Percentiles rank a stretch among this genome's conserved stretches.
These are phyloP conservation scores for Priocnemis perturbator DNA, from an alignment of 2,888 invertebrate genomes.

Conservation along the genomic window DNA sequence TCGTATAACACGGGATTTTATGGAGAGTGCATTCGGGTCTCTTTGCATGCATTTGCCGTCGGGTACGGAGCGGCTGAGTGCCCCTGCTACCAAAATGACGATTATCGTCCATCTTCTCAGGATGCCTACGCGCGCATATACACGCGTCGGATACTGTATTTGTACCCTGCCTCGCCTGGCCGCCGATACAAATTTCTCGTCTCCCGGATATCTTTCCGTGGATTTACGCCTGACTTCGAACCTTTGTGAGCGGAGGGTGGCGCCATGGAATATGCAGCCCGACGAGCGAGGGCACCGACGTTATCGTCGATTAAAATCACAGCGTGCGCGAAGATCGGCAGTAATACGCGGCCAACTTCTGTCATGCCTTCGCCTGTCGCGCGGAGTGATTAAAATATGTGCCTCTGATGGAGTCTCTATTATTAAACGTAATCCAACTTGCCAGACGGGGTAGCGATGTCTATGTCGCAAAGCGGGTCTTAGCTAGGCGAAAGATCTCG, in stretches of 20 bases:
- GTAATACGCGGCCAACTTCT: too few relatives aligned
- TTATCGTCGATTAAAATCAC: slow-evolving; percentile 33
- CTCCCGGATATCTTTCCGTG: slow-evolving; percentile 44
- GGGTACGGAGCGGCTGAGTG: slow-evolving; percentile 55
- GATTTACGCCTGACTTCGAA: slow-evolving; percentile 32
- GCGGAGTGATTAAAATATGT: slow-evolving; percentile 17
- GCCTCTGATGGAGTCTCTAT: slow-evolving; percentile 46
- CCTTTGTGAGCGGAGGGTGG: slow-evolving; percentile 11
- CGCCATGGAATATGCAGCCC: slow-evolving; percentile 36
- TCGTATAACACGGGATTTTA: slow-evolving; percentile 74
- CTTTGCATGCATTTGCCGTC: slow-evolving; percentile 65
- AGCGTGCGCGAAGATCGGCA: background rate
- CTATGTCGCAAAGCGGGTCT: slow-evolving; percentile 29
- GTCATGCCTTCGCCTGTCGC: background rate
- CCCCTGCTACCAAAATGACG: slow-evolving; percentile 58
- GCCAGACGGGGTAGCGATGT: slow-evolving; percentile 46
- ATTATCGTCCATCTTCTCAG: slow-evolving; percentile 64
- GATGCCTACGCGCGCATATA: slow-evolving; percentile 33
- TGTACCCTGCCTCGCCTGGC: background rate
- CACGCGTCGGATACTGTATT: background rate
- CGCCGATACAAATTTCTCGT: slow-evolving; percentile 51
- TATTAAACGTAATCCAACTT: slow-evolving; percentile 72
- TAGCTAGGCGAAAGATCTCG: slow-evolving; percentile 43
- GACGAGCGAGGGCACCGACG: slow-evolving; percentile 10
- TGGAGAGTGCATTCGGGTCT: slow-evolving; percentile 73